phyloP scores from a whole-genome alignment of 2,797 vertebrate genomes.

The Eulemur albifrons region DNA sequence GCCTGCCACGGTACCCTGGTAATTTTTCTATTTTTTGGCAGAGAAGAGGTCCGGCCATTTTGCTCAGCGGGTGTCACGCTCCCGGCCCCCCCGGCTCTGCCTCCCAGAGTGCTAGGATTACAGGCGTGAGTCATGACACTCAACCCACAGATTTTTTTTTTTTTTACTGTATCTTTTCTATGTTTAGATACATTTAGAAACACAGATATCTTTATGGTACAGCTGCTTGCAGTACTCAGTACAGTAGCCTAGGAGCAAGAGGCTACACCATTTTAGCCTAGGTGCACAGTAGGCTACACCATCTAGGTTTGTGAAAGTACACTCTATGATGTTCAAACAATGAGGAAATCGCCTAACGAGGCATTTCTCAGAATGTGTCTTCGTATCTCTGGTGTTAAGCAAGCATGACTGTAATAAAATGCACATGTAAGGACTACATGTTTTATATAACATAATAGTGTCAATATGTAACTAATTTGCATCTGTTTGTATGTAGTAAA shows the following conservation, averaged over 20 bases:
- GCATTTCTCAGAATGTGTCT: background rate
- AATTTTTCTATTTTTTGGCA: background rate
- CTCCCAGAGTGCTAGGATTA: background rate
- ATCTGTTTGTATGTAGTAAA: background rate
- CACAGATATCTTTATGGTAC: background rate
- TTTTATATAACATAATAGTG: background rate
- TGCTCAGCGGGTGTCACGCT: background rate
- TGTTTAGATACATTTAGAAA: background rate
- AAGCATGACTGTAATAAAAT: background rate
- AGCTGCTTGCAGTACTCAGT: too few relatives aligned
- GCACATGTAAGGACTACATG: background rate
- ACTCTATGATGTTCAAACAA: background rate
- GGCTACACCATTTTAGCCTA: background rate
- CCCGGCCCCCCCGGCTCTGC: too few relatives aligned
- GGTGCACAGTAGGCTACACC: background rate
- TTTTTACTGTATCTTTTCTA: background rate
- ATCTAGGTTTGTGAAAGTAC: background rate
- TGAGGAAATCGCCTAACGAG: background rate
- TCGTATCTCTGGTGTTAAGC: background rate
- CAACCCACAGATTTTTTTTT: too few relatives aligned
- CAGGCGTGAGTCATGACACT: background rate
- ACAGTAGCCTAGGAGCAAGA: background rate
- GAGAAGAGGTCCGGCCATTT: background rate
- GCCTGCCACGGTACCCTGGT: too few relatives aligned
- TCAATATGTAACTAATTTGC: conserved; percentile 28